phyloP scores from a whole-genome alignment of 2,113 vertebrate genomes.

The Halcyon malimbica region DNA sequence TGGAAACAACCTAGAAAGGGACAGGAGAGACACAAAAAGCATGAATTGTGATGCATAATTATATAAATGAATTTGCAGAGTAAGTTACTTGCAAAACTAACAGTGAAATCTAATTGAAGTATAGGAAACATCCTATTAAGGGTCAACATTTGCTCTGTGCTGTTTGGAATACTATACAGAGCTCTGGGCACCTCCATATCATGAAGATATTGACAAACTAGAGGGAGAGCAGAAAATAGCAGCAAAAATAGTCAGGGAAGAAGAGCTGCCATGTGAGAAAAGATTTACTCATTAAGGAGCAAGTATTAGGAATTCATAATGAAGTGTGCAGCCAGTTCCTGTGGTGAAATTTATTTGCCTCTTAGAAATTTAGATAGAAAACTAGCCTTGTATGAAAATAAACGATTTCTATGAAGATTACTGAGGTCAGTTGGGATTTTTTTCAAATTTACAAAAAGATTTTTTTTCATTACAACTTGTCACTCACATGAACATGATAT shows the following conservation, averaged over 20 bases:
- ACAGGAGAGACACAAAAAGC: background rate
- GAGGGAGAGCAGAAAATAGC: background rate
- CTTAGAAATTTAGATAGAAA: background rate
- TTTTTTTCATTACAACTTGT: background rate
- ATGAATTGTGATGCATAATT: background rate
- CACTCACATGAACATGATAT: background rate
- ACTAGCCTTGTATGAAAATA: background rate
- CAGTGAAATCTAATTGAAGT: background rate
- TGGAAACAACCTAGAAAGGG: background rate
- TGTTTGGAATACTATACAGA: background rate
- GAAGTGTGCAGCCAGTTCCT: background rate
- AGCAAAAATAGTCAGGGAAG: background rate
- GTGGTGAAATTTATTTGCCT: background rate
- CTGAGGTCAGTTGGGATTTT: background rate
- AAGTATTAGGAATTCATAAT: background rate
- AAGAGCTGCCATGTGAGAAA: background rate
- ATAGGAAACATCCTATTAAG: background rate
- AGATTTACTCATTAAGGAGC: background rate
- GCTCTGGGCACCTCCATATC: background rate
- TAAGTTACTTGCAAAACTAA: background rate
- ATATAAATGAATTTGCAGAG: background rate
- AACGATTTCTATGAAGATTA: background rate
- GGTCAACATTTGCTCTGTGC: background rate
- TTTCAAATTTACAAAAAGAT: accelerated
- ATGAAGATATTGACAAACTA: background rate